Percentiles rank a stretch among this genome's conserved stretches.
phyloP scores from a whole-genome alignment of 92 coral and sea anemone species.

The Phenganax stokvisi region DNA sequence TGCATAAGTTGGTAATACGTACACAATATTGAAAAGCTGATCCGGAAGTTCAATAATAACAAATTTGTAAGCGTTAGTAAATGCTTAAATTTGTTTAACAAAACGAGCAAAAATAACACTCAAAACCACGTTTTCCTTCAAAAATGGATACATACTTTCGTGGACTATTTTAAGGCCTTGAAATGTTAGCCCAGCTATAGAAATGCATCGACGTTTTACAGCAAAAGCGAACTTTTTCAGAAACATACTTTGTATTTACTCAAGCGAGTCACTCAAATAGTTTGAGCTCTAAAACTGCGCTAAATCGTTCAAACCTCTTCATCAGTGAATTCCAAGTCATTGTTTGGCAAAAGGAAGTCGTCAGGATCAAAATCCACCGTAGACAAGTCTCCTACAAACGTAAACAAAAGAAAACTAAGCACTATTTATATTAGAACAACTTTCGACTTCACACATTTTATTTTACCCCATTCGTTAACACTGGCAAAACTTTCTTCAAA shows the following conservation, averaged over 20 bases:
- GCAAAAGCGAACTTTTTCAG: background rate
- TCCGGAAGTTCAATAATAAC: slow-evolving; percentile 7
- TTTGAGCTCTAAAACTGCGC: background rate
- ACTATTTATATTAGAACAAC: background rate
- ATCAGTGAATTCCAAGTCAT: slow-evolving; percentile 62
- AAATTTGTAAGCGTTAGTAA: background rate
- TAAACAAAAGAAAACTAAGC: background rate
- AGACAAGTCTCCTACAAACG: slow-evolving; percentile 22
- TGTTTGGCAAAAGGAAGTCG: slow-evolving; percentile 57
- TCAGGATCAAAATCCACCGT: slow-evolving; percentile 62
- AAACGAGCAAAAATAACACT: background rate
- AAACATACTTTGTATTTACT: background rate
- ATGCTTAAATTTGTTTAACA: background rate
- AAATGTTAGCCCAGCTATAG: background rate
- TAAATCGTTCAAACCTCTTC: slow-evolving; percentile 40
- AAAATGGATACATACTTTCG: background rate
- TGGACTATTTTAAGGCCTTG: background rate
- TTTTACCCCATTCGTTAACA: slow-evolving; percentile 31
- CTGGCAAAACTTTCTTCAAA: slow-evolving; percentile 12
- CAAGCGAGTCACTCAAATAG: background rate
- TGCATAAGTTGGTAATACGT: background rate
- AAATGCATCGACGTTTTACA: background rate
- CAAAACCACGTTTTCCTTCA: background rate
- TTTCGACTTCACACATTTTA: background rate
- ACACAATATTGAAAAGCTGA: background rate